Percentiles rank a stretch among this genome's conserved stretches.
phyloP scores from a whole-genome alignment of 2,888 invertebrate species.

The Synergus itoensis region DNA sequence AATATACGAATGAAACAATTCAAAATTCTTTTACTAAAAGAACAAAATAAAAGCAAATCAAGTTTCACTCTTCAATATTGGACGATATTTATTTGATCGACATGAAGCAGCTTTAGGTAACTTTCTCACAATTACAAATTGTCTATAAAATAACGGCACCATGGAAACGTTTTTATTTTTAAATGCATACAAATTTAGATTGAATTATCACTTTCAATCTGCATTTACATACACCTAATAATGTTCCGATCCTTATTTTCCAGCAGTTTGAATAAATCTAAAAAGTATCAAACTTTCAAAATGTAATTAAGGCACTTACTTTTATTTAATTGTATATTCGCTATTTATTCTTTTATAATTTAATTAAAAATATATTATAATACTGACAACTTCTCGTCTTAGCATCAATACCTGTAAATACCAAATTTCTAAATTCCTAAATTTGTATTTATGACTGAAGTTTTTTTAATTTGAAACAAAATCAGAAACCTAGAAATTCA shows the following conservation, averaged over 20 bases:
- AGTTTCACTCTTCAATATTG: background rate
- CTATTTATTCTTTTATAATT: slow-evolving; percentile 16
- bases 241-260: background rate
- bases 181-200: slow-evolving; percentile 9
- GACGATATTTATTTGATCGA: slow-evolving; percentile 1
- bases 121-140: background rate
- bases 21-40: background rate
- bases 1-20: background rate
- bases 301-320: slow-evolving; percentile 32
- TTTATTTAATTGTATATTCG: slow-evolving; percentile 12
- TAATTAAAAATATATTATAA: slow-evolving; percentile 31
- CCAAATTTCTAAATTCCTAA: slow-evolving; percentile 18
- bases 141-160: background rate
- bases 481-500: background rate
- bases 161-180: background rate
- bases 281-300: slow-evolving; percentile 1
- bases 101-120: background rate
- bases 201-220: background rate
- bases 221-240: background rate
- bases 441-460: background rate
- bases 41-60: background rate
- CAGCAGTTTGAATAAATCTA: background rate
- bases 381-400: slow-evolving; percentile 29
- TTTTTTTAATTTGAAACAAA: background rate
- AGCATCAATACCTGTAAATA: slow-evolving; percentile 20